A percentile compares a stretch with the other conserved stretches of the same genome.
These are phyloP conservation scores for Pseudomyrmex flavicornis DNA, from an alignment of 1,140 invertebrate species.

Conservation along the genomic window DNA sequence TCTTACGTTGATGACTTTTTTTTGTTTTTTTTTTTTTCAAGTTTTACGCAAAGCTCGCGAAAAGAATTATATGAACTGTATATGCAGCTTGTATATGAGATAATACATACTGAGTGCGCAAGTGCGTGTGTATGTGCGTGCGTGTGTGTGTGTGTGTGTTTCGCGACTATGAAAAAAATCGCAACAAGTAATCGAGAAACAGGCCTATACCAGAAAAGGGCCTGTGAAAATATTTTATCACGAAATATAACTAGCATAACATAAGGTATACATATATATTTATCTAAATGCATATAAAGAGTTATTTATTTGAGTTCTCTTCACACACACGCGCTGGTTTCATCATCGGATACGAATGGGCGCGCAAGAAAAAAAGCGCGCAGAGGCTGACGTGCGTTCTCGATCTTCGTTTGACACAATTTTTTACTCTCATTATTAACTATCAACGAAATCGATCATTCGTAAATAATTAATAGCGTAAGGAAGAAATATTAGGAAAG, in stretches of 20 bases:
- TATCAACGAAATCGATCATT: constrained; percentile 57
- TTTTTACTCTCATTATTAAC: constrained; percentile 7
- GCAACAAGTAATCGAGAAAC: constrained; percentile 47
- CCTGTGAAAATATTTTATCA: constrained; percentile 81
- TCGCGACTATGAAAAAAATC: constrained; percentile 8
- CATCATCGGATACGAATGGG: constrained; percentile 60
- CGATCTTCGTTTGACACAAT: constrained; percentile 45
- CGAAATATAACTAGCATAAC: constrained; percentile 81
- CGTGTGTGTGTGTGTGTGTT: not conserved
- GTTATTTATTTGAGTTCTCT: constrained; percentile 79
- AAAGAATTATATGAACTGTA: constrained; percentile 46
- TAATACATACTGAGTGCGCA: constrained; percentile 26
- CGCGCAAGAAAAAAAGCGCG: constrained; percentile 29
- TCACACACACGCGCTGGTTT: constrained; percentile 49
- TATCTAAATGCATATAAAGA: constrained; percentile 74
- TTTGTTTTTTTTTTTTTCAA: constrained; percentile 8
- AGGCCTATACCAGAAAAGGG: constrained; percentile 67
- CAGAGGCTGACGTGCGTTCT: constrained; percentile 64
- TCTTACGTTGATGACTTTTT: constrained; percentile 28
- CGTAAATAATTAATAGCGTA: constrained; percentile 33
- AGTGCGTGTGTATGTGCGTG: too few relatives aligned
- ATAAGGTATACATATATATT: constrained; percentile 74
- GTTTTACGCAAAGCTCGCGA: constrained; percentile 27
- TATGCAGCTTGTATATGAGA: constrained; percentile 69
- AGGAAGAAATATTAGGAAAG: constrained; percentile 13